Evolutionary conservation across 2,113 vertebrate species (phyloP), one percentile per base, ranked within the genome.

Genomic region (Coregonus clupeaformis): DNA sequence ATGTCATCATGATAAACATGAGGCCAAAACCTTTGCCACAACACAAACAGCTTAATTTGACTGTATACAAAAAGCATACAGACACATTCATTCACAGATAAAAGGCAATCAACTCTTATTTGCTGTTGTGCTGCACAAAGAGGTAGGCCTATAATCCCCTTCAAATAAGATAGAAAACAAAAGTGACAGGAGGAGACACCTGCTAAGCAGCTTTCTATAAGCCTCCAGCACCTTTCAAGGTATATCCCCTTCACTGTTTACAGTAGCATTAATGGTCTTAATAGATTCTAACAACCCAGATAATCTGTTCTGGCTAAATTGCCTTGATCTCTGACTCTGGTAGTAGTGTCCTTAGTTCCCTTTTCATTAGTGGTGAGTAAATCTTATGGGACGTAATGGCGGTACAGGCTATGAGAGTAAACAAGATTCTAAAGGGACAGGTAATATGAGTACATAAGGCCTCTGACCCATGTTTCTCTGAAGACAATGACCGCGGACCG

Each of bases 321-420:
- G 64, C 57, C 68, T 71, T 68, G 18, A 69, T 36, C 32, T 36
- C 7, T 36, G 32, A 36, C 32, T 36, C 32, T 36, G 32, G 32
- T 62, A 66, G 32, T 36, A 70, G 68, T 71, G 60, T 80, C 71
- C 49, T 80, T 69, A 77, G 66, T 71, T 71, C 77, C 20, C 3
- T 52, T 71, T 71, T 59, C 18, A 59, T 24, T 62, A 29, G 62
- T 65, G 24, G 13, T 42, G 36, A 42, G 9, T 16, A 22, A 47
- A n/a, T 47, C n/a, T 20, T 47, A 22, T 22, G n/a, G 36, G 6
- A 68, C 67, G 24, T 5, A 68, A 47, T 47, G 36, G 20, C 20
- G 20, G 36, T 60, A 22, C 49, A 18, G 49, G 49, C 47, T 59
- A 36, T 36, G n/a, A 24, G 57, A 22, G 57, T 60, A 60, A 52